Evolutionary conservation across 2,888 invertebrate species (phyloP), one percentile per base, ranked within the genome.

Genomic region (Osmoderma eremita): DNA sequence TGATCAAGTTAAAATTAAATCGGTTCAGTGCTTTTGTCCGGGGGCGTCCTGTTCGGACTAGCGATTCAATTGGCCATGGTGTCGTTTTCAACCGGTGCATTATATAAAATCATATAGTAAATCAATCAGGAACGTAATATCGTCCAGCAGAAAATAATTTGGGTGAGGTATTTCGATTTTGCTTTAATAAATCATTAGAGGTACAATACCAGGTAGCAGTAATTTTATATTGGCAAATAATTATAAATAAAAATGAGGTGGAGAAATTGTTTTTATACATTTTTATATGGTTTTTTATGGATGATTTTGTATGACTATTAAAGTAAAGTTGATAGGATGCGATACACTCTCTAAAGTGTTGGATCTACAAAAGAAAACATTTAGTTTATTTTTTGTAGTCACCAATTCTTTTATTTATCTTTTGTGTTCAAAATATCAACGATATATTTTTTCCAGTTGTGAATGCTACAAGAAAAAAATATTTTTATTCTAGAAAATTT

Each of bases 111-210:
- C 30, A 6, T 8, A 24, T 61, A 13, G 58, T 61, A 61, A 61
- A 61, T 61, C 58, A 61, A 61, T 61, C 58, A 61, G 30, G 45
- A 61, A 48, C 30, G 45, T 30, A 61, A 61, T 61, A 61, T 17
- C 30, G 41, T 15, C n/a, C 42, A 41, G 39, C n/a, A 42, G 41
- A 18, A 42, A 24, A 41, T 56, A 22, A 22, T 42, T 56, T 22
- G 39, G 3, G 13, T 48, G 6, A 18, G 17, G n/a, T 41, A 56
- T 20, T 22, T 41, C n/a, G 41, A 56, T 56, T 61, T 36, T 45
- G 30, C 30, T 45, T 13, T n/a, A 48, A 61, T 45, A 61, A 61
- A 45, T 61, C 58, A 61, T 45, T 61, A 30, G 17, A 42, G 30
- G 18, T 15, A 30, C 10, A 30, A 17, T 15, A 36, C 30, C 45